Base-by-base conservation (phyloP, 2,113 vertebrate species). In the Prunella fulvescens region DNA sequence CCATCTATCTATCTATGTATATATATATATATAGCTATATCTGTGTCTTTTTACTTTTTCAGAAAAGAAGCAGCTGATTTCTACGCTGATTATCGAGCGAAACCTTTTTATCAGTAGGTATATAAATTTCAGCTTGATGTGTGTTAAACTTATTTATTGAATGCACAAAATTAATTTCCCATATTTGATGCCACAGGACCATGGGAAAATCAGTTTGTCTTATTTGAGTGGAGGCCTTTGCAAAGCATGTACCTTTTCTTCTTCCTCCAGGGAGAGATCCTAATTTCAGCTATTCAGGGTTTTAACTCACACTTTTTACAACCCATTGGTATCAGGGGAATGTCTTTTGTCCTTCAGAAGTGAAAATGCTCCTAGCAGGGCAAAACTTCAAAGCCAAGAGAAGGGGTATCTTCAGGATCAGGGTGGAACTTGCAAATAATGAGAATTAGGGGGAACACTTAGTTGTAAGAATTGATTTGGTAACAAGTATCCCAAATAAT, bases 1-100 rank as follows among this genome's bases (percentile, higher is more conserved):
- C 19, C n/a, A 14, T 22, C 12, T 56, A 22, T 57, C 1, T 17
- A 5, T 24, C 24, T 50, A 50, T 26, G 2, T 57, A 5, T 54
- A 4, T 60, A 1, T 44, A 6, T 57, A 6, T 61, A 1, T 71
- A 22, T 31, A 69, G 7, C 8, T 77, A 7, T 57, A 48, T 33
- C 7, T 73, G 4, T 90, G 48, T 80, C 86, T 97, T 98, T 97
- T 88, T 82, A 96, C 92, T 97, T 74, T 98, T 98, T 51, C 97
- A 99, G 99, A 98, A 98, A 97, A 97, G 98, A 99, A 97, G 99
- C 98, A 67, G 96, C 97, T 51, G 99, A 99, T 97, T 98, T 99
- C 97, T 98, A 99, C 19, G 85, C 92, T 80, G 99, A 99, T 81
- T 98, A 99, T 97, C 99, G 98, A 57, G 97, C 98, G 95, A 99